Percentiles rank a stretch among this genome's conserved stretches.
These are phyloP conservation scores for Graphium colonna DNA, from an alignment of 2,888 invertebrate genomes.

Conservation along the genomic window DNA sequence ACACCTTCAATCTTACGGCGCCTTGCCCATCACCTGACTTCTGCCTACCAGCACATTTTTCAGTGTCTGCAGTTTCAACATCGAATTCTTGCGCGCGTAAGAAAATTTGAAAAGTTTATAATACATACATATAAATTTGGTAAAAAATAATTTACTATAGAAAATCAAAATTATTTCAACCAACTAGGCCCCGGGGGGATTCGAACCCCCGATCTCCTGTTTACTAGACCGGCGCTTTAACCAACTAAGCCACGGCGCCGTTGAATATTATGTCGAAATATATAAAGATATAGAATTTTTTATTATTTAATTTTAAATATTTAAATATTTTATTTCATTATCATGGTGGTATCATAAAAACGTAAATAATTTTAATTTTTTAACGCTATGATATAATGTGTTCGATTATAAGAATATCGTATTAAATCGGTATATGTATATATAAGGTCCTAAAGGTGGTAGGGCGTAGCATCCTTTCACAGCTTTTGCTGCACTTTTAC, in stretches of 20 bases:
- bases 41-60: conserved; percentile 76
- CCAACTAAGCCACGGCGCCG: conserved; percentile 80
- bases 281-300: conserved; percentile 2
- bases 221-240: conserved; percentile 81
- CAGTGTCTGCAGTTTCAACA: conserved; percentile 68
- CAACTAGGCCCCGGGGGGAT: conserved; percentile 73
- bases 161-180: conserved; percentile 17
- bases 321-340: too few species aligned
- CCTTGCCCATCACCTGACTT: conserved; percentile 71
- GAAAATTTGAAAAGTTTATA: conserved; percentile 25
- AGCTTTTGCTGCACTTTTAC: too few species aligned
- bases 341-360: too few species aligned
- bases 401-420: too few species aligned
- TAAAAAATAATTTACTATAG: conserved; percentile 1
- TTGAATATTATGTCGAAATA: conserved; percentile 36
- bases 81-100: conserved; percentile 81
- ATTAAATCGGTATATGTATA: not conserved
- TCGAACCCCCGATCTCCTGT: too few species aligned
- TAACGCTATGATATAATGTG: too few species aligned
- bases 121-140: not conserved
- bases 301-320: too few species aligned
- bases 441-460: too few species aligned
- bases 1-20: conserved; percentile 68
- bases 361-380: too few species aligned
- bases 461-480: too few species aligned